Evolutionary conservation across 2,113 vertebrate species (phyloP).

Genomic region (Corydoras maculifer): DNA sequence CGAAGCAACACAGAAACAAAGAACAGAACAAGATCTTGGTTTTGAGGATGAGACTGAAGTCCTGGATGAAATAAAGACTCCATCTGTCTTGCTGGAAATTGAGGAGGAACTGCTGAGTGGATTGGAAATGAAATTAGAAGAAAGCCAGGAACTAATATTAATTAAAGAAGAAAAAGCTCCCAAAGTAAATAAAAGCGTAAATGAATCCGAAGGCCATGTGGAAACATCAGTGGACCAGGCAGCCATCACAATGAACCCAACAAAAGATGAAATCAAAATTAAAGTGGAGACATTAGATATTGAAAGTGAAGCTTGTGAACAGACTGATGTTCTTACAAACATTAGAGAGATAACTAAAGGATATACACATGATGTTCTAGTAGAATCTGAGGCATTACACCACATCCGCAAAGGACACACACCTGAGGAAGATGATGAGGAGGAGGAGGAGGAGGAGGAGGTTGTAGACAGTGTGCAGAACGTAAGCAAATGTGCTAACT

Average conservation of each 20-base stretch:
- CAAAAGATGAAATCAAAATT: neutral
- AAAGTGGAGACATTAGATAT: neutral
- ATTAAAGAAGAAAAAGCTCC: slow-evolving; percentile 43
- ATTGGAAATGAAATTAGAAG: neutral
- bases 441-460: neutral
- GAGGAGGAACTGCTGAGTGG: slow-evolving; percentile 14
- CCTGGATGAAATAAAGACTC: neutral
- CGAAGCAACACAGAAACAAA: neutral
- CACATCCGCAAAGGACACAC: neutral
- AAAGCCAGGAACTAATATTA: neutral
- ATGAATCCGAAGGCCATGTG: too few relatives aligned
- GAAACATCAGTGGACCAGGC: neutral
- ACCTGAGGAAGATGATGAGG: neutral
- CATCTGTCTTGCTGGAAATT: neutral
- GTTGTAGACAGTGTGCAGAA: neutral
- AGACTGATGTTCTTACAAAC: neutral
- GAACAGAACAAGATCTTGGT: slow-evolving; percentile 2
- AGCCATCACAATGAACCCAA: slow-evolving; percentile 12
- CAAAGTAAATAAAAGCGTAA: slow-evolving; percentile 5
- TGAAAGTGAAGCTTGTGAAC: neutral
- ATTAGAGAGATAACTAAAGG: neutral
- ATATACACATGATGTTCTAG: neutral
- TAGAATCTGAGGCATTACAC: neutral
- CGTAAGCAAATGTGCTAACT: neutral
- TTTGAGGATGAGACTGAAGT: neutral